phyloP scores from a whole-genome alignment of 2,797 vertebrate genomes.

The Muscicapa comitata region DNA sequence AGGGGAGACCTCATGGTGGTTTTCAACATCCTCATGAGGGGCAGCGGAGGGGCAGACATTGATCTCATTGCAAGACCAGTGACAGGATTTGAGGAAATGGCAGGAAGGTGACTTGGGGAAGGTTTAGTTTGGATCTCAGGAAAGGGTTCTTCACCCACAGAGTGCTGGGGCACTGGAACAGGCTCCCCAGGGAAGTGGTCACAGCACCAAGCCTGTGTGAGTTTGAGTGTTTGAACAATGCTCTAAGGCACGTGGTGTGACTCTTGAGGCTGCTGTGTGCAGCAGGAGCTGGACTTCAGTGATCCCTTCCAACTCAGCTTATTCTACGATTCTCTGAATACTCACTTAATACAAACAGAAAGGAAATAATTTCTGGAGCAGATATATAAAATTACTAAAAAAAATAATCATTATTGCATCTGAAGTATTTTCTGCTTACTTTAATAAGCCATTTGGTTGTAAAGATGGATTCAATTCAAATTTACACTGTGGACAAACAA shows the following conservation, averaged over 20 bases:
- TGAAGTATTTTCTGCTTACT: background rate
- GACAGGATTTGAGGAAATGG: background rate
- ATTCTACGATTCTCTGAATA: background rate
- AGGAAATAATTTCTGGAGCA: background rate
- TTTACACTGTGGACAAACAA: background rate
- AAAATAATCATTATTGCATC: background rate
- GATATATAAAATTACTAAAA: fast-evolving
- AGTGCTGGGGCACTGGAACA: fast-evolving
- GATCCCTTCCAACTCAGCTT: background rate
- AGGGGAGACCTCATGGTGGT: background rate
- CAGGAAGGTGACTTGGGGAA: background rate
- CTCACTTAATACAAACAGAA: background rate
- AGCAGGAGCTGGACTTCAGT: background rate
- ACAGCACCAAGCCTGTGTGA: background rate
- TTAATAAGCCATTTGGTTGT: background rate
- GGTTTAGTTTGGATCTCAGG: background rate
- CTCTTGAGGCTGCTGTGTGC: too few relatives aligned
- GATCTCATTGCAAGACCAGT: background rate
- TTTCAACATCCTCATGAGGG: fast-evolving
- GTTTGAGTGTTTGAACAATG: too few relatives aligned
- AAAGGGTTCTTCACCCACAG: background rate
- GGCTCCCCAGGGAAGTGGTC: background rate
- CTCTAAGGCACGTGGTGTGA: background rate
- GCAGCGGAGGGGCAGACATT: background rate
- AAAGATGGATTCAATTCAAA: background rate